A percentile compares a stretch with the other conserved stretches of the same genome.
These are phyloP conservation scores for Toxotes jaculatrix DNA, from an alignment of 2,113 vertebrate genomes.

Conservation along the genomic window DNA sequence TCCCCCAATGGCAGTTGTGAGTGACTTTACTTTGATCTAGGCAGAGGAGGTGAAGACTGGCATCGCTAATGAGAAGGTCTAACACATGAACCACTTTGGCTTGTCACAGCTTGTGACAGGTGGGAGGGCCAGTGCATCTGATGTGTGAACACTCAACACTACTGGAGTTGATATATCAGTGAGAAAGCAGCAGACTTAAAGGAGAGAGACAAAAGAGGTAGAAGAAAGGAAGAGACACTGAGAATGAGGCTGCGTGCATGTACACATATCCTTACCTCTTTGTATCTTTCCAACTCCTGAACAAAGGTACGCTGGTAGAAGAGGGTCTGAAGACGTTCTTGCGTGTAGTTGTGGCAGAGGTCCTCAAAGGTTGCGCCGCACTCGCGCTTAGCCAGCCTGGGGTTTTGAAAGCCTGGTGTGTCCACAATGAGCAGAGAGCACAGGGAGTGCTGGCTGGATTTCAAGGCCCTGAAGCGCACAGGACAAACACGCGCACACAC, in stretches of 20 bases:
- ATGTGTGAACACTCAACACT: conserved; percentile 60
- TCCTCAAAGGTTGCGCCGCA: conserved; percentile 94
- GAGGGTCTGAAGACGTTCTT: conserved; percentile 94
- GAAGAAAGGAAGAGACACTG: conserved; percentile 25
- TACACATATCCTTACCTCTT: conserved; percentile 86
- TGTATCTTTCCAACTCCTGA: conserved; percentile 95
- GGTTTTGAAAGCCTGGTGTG: conserved; percentile 96
- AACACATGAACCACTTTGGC: conserved; percentile 63
- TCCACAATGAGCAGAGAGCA: conserved; percentile 96
- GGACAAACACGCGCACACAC: conserved; percentile 17
- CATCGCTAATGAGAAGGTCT: conserved; percentile 77
- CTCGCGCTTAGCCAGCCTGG: conserved; percentile 85
- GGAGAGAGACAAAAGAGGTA: conserved; percentile 18
- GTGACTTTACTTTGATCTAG: conserved; percentile 77
- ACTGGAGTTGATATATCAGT: conserved; percentile 71
- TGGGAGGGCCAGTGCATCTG: conserved; percentile 63
- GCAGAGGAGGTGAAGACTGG: conserved; percentile 74
- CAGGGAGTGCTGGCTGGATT: conserved; percentile 94
- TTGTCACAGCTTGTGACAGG: conserved; percentile 75
- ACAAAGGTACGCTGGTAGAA: conserved; percentile 94
- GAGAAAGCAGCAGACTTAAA: conserved; percentile 52
- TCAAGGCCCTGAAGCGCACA: conserved; percentile 89
- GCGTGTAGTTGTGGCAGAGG: conserved; percentile 97
- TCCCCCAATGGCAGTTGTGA: conserved; percentile 68
- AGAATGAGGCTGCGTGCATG: conserved; percentile 30